phyloP scores from a whole-genome alignment of 2,797 vertebrate genomes.

The Octomys mimax region DNA sequence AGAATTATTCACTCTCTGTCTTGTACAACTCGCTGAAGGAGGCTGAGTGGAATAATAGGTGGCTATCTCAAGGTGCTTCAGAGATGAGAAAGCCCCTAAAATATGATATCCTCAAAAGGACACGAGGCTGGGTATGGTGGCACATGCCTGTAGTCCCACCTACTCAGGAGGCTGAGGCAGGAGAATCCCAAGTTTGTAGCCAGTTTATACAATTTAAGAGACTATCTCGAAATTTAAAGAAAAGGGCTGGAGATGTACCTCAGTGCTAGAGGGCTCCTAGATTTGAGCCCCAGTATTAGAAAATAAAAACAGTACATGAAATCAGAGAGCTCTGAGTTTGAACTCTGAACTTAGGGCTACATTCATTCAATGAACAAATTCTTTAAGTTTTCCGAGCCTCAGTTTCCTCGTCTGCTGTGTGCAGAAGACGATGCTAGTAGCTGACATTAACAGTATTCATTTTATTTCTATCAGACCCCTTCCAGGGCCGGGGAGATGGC shows the following conservation, averaged over 20 bases:
- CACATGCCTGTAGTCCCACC: not conserved
- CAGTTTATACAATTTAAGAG: not conserved
- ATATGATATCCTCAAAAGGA: not conserved
- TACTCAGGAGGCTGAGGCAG: not conserved
- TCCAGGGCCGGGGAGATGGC: too few species aligned
- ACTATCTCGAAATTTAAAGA: not conserved
- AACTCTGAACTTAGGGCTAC: not conserved
- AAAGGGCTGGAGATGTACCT: not conserved
- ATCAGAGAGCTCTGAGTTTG: not conserved
- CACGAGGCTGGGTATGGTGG: not conserved
- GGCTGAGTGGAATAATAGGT: not conserved
- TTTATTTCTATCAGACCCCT: not conserved
- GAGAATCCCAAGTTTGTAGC: not conserved
- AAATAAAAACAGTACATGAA: not conserved
- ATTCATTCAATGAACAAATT: not conserved
- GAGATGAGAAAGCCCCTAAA: conserved; percentile 21
- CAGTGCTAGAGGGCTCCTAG: not conserved
- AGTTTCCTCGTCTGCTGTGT: not conserved
- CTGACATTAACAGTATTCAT: not conserved
- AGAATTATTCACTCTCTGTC: not conserved
- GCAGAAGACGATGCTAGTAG: not conserved
- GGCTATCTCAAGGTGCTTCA: not conserved
- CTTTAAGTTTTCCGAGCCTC: not conserved
- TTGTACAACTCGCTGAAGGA: not conserved
- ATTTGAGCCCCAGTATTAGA: not conserved